Evolutionary conservation across 2,797 vertebrate species (phyloP), one percentile per base, ranked within the genome.

Genomic region (Nyctalus aviator): DNA sequence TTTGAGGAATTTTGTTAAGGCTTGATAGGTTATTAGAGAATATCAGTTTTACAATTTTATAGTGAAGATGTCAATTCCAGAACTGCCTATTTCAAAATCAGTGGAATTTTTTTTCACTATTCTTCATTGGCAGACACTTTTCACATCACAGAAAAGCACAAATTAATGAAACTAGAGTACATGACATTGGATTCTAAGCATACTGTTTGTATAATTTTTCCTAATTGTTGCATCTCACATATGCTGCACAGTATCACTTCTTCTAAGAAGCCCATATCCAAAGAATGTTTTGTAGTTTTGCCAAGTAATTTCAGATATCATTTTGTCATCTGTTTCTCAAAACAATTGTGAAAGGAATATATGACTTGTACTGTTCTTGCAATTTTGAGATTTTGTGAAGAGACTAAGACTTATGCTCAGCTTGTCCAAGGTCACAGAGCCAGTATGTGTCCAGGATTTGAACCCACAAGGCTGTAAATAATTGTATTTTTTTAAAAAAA

Each of bases 241-340:
- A 73, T 69, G 55, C 50, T 77, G 8, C 5, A 48, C 23, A 76
- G 68, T 62, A 77, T 78, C 9, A 53, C 35, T 91, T 81, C 76
- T 21, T 88, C 35, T 62, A 69, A 68, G 35, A 64, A 73, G 50
- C 18, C 20, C 13, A 78, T 37, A 32, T 6, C 5, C 23, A 71
- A 79, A 78, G 1, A 5, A 5, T 78, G 71, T 5, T 76, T 84
- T 21, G 14, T 48, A 55, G 30, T 53, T 84, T 75, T 73, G 25
- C 14, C 15, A 87, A 87, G 62, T 93, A 90, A 79, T 77, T 68
- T 90, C 8, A 93, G 48, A 62, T 89, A 50, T 62, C 11, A 35
- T 72, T 76, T 91, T 66, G 8, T 23, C 3, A 77, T 66, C 71
- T 85, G 10, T 89, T 94, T 87, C 35, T 66, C 37, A 86, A 88